These are phyloP conservation scores for Australoheros facetus DNA, from an alignment of 2,797 vertebrate species.

Conservation along the genomic window DNA sequence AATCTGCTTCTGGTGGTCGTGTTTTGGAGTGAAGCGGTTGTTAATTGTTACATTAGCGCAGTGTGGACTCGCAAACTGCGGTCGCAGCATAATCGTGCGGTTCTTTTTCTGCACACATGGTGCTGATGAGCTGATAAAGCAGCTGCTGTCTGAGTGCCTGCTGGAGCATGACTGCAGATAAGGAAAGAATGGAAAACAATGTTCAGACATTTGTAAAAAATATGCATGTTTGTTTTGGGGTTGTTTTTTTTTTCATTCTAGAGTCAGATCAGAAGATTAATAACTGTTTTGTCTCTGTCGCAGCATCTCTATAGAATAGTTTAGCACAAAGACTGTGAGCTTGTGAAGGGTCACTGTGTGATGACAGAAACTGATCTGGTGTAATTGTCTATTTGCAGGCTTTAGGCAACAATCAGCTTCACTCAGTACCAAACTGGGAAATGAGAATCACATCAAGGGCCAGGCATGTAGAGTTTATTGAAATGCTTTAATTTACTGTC, in stretches of 20 bases:
- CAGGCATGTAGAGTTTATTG: not conserved
- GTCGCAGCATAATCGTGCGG: not conserved
- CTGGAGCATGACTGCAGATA: slow-evolving; percentile 30
- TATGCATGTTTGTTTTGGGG: not conserved
- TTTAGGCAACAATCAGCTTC: not conserved
- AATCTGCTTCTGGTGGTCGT: not conserved
- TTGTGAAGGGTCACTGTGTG: not conserved
- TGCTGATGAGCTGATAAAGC: slow-evolving; percentile 30
- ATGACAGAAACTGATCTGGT: not conserved
- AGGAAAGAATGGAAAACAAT: slow-evolving; percentile 25
- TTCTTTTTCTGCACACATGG: slow-evolving; percentile 10
- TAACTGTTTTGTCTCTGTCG: not conserved
- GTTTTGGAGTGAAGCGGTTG: not conserved
- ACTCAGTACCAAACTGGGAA: too few relatives aligned
- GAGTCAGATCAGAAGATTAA: not conserved
- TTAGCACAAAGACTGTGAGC: not conserved
- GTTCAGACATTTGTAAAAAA: not conserved
- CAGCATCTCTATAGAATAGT: not conserved
- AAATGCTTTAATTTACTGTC: not conserved
- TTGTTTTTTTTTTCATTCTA: not conserved
- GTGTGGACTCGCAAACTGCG: not conserved
- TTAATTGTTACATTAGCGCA: not conserved
- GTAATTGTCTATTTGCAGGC: not conserved
- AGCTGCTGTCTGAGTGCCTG: slow-evolving; percentile 30
- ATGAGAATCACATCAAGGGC: too few relatives aligned